Percentiles rank a stretch among this genome's conserved stretches.
These are phyloP conservation scores for Apamea crenata DNA, from an alignment of 2,888 invertebrate genomes.

Conservation along the genomic window DNA sequence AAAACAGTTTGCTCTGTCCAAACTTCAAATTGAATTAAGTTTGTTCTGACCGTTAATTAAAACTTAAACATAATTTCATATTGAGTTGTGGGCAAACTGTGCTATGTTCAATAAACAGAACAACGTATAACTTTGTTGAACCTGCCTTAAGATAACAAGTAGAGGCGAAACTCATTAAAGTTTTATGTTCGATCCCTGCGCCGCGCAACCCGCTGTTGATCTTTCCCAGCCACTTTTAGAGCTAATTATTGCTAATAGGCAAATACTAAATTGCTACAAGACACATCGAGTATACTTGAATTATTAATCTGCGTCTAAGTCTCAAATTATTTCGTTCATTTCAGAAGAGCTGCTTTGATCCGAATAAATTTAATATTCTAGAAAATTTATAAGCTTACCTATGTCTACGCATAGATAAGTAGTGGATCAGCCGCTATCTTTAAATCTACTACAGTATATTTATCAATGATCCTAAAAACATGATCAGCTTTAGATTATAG, in stretches of 20 bases:
- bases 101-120: slow-evolving; percentile 83
- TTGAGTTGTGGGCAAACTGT: slow-evolving; percentile 78
- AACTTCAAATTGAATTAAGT: slow-evolving; percentile 75
- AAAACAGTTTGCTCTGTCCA: slow-evolving; percentile 67
- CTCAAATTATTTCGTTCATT: slow-evolving; percentile 7
- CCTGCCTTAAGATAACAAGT: slow-evolving; percentile 85
- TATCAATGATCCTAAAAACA: slow-evolving; percentile 14
- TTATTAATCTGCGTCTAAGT: slow-evolving; percentile 23
- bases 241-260: slow-evolving; percentile 76
- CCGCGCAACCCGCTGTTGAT: slow-evolving; percentile 76
- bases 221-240: slow-evolving; percentile 75
- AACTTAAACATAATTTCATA: slow-evolving; percentile 82
- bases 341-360: not conserved
- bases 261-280: slow-evolving; percentile 55
- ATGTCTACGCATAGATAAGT: not conserved
- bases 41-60: slow-evolving; percentile 79
- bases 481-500: slow-evolving; percentile 17
- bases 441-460: slow-evolving; percentile 16
- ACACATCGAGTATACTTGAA: slow-evolving; percentile 25
- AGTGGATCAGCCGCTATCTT: not conserved
- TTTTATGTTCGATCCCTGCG: slow-evolving; percentile 82
- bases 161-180: slow-evolving; percentile 87
- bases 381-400: not conserved
- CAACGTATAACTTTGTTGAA: slow-evolving; percentile 80
- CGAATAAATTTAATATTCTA: not conserved